These are phyloP conservation scores for Chelonus insularis DNA, from an alignment of 1,140 invertebrate genomes.

Conservation along the genomic window DNA sequence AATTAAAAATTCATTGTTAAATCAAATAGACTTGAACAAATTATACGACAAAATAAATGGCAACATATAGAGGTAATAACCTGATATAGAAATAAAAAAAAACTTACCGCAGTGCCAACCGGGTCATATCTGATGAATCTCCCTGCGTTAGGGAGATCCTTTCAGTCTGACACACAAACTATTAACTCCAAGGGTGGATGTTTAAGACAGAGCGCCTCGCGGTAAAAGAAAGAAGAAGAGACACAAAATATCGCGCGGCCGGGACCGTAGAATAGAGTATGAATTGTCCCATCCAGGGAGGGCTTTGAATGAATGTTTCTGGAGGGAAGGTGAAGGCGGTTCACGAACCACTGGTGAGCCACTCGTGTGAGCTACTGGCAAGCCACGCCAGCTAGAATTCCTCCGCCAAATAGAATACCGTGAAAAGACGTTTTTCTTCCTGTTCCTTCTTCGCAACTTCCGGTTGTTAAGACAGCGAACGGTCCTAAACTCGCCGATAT, in stretches of 20 bases:
- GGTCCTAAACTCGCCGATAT: no score
- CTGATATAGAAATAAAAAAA: constrained; percentile 5
- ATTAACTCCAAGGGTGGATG: constrained; percentile 23
- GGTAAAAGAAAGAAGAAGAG: constrained; percentile 37
- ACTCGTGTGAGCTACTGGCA: constrained; percentile 5
- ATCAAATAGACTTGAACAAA: no score
- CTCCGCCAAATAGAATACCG: constrained; percentile 45
- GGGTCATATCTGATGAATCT: constrained; percentile 54
- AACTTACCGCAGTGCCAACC: constrained; percentile 54
- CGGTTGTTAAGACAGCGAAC: no score
- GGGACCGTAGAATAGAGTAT: constrained; percentile 43
- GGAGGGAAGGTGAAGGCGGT: constrained; percentile 47
- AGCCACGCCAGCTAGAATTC: constrained; percentile 55
- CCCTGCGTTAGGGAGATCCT: constrained; percentile 39
- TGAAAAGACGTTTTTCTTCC: neutral
- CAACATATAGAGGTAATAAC: no score
- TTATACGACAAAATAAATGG: no score
- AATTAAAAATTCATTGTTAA: no score
- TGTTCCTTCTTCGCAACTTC: no score
- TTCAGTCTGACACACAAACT: constrained; percentile 17
- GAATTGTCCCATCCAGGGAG: constrained; percentile 56
- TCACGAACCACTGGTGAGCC: neutral
- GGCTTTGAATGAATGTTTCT: constrained; percentile 50
- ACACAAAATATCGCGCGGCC: constrained; percentile 45
- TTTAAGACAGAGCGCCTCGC: constrained; percentile 37